Percentiles rank a stretch among this genome's conserved stretches.
Conservation (phyloP, 2,113 vertebrate genomes). For the Mugil cephalus region DNA sequence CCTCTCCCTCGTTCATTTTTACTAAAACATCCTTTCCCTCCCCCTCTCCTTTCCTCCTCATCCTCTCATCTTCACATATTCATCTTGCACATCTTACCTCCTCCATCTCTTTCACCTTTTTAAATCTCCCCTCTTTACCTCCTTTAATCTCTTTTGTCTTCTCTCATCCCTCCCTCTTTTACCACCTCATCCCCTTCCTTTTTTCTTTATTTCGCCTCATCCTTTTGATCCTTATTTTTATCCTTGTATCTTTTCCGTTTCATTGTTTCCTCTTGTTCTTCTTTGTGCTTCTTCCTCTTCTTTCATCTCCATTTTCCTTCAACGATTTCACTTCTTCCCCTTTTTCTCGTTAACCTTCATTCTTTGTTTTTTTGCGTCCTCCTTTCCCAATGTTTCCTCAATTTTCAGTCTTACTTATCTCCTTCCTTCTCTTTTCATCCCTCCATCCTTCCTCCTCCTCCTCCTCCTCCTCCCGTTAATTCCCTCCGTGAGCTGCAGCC, state of each 20-base stretch:
- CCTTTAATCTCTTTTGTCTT: not conserved
- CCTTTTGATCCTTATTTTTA: no score
- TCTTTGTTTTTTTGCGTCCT: no score
- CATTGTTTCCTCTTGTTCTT: not conserved
- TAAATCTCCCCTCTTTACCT: no score
- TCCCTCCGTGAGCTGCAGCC: constrained; percentile 58
- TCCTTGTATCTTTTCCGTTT: not conserved
- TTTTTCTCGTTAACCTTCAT: not conserved
- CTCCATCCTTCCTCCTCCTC: not conserved
- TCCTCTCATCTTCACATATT: not conserved
- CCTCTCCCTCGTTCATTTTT: not conserved
- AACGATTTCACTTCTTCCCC: not conserved
- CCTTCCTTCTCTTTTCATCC: not conserved
- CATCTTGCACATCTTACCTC: not conserved
- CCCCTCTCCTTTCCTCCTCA: no score
- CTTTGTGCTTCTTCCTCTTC: not conserved
- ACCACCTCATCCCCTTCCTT: not conserved
- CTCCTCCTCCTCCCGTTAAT: constrained; percentile 59
- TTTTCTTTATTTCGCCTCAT: not conserved
- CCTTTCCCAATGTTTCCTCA: no score
- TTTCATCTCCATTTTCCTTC: not conserved
- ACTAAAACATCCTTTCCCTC: not conserved
- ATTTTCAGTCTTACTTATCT: not conserved
- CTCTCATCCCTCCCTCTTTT: not conserved
- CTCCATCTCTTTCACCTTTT: not conserved